These are phyloP conservation scores for Piezodorus guildinii DNA, from an alignment of 1,140 invertebrate species.

Conservation along the genomic window DNA sequence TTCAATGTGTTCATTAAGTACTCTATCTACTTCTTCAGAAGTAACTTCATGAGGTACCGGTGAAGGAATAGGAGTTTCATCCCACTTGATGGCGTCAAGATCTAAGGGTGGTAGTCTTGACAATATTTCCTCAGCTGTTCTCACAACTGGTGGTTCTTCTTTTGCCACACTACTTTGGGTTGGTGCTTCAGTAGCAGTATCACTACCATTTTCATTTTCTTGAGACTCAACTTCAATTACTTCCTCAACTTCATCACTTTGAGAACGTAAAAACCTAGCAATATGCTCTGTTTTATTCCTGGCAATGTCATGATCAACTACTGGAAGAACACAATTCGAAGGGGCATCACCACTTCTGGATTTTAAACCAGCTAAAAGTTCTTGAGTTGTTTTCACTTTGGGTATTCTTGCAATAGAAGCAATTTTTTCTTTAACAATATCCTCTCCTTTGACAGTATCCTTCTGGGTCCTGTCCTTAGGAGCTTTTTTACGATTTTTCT, in stretches of 20 bases:
- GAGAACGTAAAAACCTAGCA: constrained; percentile 41
- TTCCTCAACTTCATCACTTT: constrained; percentile 30
- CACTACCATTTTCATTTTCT: constrained; percentile 23
- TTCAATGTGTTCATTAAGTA: constrained; percentile 37
- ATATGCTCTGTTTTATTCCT: constrained; percentile 45
- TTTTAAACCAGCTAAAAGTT: constrained; percentile 64
- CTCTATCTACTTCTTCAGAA: constrained; percentile 34
- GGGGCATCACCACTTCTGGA: constrained; percentile 36
- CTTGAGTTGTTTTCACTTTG: constrained; percentile 74
- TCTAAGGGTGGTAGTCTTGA: constrained; percentile 50
- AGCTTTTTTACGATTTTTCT: constrained; percentile 46
- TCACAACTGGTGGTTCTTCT: constrained; percentile 16
- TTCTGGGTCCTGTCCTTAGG: constrained; percentile 37
- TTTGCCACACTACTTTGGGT: constrained; percentile 5
- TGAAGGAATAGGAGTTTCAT: constrained; percentile 31
- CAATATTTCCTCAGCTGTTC: constrained; percentile 39
- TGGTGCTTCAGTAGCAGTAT: neutral
- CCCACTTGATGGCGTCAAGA: constrained; percentile 42
- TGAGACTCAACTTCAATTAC: constrained; percentile 17
- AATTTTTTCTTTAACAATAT: constrained; percentile 50
- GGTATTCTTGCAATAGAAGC: constrained; percentile 49
- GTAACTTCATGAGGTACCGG: constrained; percentile 28
- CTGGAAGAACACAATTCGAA: constrained; percentile 34
- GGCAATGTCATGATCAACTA: constrained; percentile 28
- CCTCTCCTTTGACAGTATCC: constrained; percentile 34